Evolutionary conservation across 2,888 invertebrate genomes (phyloP), one percentile per base, ranked within the genome.

Genomic region (Nemotelus nigrinus): DNA sequence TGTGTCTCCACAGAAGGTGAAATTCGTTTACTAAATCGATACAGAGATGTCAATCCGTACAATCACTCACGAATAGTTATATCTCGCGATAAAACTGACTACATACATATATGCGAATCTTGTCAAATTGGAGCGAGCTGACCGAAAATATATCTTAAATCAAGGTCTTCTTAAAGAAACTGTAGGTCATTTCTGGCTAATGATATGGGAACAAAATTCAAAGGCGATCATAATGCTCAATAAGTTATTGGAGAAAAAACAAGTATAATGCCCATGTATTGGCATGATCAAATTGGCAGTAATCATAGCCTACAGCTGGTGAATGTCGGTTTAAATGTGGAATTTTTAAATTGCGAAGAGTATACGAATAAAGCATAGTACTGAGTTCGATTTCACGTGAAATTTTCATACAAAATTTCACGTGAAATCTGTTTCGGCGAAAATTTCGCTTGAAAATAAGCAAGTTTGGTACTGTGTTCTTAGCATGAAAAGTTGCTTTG

Each of bases 51-150:
- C 6, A 96, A 94, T 86, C 98, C 98, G 1, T 98, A 95, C 87
- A 98, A 98, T 88, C 97, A 98, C 87, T 96, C 94, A 84, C 90
- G 98, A 81, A 93, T 98, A 80, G 88, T 94, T 75, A 88, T 98
- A 64, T 88, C 91, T 81, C 90, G 93, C 83, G 92, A 92, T 80
- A 88, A 91, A 70, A 91, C 91, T 58, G 94, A 97, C 87, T 98
- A 98, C 87, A 97, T 98, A 98, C 87, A 97, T 98, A 83, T 98
- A 98, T 89, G 98, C 98, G 75, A 98, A 96, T 88, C 89, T 95
- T 82, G 93, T 98, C 76, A 91, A 91, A 90, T 90, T 96, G 86
- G 93, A 94, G 79, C 90, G 92, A 81, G 96, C 96, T 77, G 91
- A 93, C 83, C 91, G 98, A 82, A 92, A 93, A 85, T 98, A 98